A percentile compares a stretch with the other conserved stretches of the same genome.
Conservation (phyloP, 2,888 invertebrate species). For the Rutpela maculata region DNA sequence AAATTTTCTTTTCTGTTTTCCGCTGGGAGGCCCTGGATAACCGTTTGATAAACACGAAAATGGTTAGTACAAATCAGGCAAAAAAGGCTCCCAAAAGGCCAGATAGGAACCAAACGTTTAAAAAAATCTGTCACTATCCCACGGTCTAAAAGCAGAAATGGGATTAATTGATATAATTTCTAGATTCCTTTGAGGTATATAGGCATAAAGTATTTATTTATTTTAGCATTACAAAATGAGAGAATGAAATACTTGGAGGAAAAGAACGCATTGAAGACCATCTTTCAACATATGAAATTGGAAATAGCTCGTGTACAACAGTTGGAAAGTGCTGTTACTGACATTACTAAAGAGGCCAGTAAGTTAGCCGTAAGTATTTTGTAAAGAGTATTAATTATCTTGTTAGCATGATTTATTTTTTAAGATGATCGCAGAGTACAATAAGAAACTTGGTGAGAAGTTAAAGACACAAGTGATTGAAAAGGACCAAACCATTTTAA, state of each 20-base stretch:
- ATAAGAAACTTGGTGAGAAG: constrained; percentile 69
- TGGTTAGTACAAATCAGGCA: too few relatives aligned
- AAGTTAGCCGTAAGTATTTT: constrained; percentile 65
- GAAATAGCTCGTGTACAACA: constrained; percentile 66
- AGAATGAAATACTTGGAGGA: constrained; percentile 69
- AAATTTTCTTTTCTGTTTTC: too few relatives aligned
- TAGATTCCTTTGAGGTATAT: too few relatives aligned
- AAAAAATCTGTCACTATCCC: too few relatives aligned
- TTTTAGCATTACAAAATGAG: constrained; percentile 67
- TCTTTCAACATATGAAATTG: constrained; percentile 67
- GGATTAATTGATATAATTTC: too few relatives aligned
- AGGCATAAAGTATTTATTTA: neutral
- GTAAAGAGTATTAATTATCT: neutral
- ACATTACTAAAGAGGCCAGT: constrained; percentile 68
- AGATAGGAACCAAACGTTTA: too few relatives aligned
- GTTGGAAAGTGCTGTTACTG: constrained; percentile 66
- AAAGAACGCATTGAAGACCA: constrained; percentile 66
- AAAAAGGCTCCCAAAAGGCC: too few relatives aligned
- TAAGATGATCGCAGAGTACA: constrained; percentile 70
- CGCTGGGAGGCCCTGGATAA: too few relatives aligned
- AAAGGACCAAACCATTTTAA: constrained; percentile 65
- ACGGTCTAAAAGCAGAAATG: too few relatives aligned
- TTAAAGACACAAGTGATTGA: constrained; percentile 67
- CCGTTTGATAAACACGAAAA: too few relatives aligned
- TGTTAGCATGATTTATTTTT: constrained; percentile 18